These are phyloP conservation scores for Vombatus ursinus DNA, from an alignment of 2,113 vertebrate genomes.

Conservation along the genomic window DNA sequence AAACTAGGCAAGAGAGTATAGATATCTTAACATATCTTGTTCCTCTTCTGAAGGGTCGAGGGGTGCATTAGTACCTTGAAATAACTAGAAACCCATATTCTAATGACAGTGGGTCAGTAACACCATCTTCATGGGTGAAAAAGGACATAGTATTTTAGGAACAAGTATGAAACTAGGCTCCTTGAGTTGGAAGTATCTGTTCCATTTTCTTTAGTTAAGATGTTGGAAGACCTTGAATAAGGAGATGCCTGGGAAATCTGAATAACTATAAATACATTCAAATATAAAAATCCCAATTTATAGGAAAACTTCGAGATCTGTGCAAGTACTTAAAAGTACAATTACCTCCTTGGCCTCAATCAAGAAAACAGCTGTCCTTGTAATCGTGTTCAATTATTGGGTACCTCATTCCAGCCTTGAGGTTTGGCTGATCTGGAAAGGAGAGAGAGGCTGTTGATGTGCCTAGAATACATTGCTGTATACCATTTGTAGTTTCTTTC, in stretches of 20 bases:
- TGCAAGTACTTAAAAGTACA: neutral
- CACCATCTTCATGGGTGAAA: neutral
- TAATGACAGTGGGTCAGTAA: neutral
- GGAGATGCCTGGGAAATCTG: neutral
- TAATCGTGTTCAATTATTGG: neutral
- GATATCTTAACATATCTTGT: neutral
- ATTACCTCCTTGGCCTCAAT: neutral
- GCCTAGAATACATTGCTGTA: neutral
- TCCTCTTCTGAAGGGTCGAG: neutral
- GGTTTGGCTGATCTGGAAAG: neutral
- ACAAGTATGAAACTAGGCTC: neutral
- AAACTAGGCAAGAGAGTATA: neutral
- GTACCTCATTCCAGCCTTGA: neutral
- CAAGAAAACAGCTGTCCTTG: neutral
- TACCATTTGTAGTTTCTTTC: neutral
- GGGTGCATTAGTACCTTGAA: neutral
- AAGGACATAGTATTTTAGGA: neutral
- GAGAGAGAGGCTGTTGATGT: accelerated
- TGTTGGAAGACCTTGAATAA: neutral
- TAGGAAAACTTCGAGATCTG: constrained; percentile 15
- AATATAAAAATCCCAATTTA: neutral
- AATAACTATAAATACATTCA: neutral
- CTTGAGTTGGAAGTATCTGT: neutral
- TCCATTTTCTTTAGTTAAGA: neutral
- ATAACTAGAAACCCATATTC: neutral